A percentile compares a stretch with the other conserved stretches of the same genome.
phyloP scores from a whole-genome alignment of 2,888 invertebrate species.

The Xanthostigma xanthostigma region DNA sequence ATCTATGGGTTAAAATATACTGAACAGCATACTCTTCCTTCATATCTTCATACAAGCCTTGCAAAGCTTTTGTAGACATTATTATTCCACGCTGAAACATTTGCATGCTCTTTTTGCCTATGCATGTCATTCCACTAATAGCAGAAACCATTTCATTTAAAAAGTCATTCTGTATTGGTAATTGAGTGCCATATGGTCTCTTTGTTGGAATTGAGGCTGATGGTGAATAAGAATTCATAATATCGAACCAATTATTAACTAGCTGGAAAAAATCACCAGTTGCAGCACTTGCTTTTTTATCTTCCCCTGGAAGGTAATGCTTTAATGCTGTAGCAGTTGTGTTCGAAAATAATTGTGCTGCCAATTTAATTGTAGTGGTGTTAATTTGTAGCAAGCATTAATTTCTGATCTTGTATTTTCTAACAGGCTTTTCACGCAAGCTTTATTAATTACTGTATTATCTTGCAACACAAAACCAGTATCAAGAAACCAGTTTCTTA shows the following conservation, averaged over 20 bases:
- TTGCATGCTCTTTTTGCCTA: constrained; percentile 2
- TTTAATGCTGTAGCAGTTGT: constrained; percentile 16
- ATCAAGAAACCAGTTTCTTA: constrained; percentile 17
- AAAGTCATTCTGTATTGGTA: constrained; percentile 8
- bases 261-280: constrained; percentile 15
- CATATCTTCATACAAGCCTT: no score
- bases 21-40: constrained; percentile 2
- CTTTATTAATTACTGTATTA: constrained; percentile 9
- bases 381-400: constrained; percentile 10
- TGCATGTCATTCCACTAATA: no score
- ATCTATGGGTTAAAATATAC: constrained; percentile 13
- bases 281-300: constrained; percentile 7
- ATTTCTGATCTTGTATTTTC: constrained; percentile 8
- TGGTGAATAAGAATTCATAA: constrained; percentile 14
- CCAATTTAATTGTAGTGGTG: constrained; percentile 14
- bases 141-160: constrained; percentile 5
- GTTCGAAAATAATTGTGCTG: constrained; percentile 17
- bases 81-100: constrained; percentile 9
- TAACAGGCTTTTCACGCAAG: constrained; percentile 8
- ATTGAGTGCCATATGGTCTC: constrained; percentile 11
- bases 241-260: constrained; percentile 18
- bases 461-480: constrained; percentile 14
- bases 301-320: constrained; percentile 11
- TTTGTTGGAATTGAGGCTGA: constrained; percentile 8
- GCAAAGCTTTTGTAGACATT: background rate